Conservation (phyloP, 2,113 vertebrate species). For the Anarhynchus alexandrinus region DNA sequence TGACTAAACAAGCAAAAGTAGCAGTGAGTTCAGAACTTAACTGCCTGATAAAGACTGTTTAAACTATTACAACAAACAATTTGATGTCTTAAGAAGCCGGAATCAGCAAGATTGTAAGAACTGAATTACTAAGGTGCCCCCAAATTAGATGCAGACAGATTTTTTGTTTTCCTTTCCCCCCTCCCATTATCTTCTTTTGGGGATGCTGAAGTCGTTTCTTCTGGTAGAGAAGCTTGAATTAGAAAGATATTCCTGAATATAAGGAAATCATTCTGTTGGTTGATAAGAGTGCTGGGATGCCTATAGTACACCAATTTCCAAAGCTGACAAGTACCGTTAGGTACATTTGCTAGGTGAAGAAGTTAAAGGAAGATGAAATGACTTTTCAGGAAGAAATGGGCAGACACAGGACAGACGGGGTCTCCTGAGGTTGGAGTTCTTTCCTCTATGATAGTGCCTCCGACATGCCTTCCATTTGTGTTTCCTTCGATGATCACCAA, state of each 20-base stretch:
- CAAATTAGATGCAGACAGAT: neutral
- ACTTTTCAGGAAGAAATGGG: neutral
- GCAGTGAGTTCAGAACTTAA: neutral
- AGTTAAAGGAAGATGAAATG: neutral
- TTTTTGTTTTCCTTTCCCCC: rapidly evolving
- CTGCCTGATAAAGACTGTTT: neutral
- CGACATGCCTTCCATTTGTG: neutral
- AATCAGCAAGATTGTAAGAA: neutral
- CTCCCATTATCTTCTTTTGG: neutral
- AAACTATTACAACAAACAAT: neutral
- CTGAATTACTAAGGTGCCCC: neutral
- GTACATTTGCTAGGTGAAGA: neutral
- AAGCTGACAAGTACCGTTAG: neutral
- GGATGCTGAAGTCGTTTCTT: neutral
- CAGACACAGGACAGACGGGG: neutral
- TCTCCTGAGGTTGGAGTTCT: neutral
- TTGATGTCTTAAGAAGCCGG: neutral
- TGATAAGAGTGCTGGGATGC: neutral
- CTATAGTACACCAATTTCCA: neutral
- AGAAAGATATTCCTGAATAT: neutral
- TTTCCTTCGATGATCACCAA: neutral
- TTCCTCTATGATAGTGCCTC: neutral
- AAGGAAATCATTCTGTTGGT: neutral
- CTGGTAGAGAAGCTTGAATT: neutral
- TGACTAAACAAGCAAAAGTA: neutral